A percentile compares a stretch with the other conserved stretches of the same genome.
phyloP scores from a whole-genome alignment of 2,113 vertebrate genomes.

The Ceratotherium simum region DNA sequence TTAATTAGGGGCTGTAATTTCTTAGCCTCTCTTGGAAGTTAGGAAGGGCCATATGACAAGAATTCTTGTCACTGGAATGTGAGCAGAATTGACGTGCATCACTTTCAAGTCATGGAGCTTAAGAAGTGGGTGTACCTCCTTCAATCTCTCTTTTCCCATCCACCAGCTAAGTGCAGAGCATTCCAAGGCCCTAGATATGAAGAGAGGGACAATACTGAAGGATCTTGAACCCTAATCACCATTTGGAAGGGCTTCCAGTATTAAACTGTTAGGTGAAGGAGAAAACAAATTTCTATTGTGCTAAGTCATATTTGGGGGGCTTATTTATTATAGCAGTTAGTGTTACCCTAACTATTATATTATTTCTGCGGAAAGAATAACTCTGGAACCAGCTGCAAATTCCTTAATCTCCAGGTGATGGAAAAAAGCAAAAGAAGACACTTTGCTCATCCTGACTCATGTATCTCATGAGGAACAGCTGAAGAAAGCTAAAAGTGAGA shows the following conservation, averaged over 20 bases:
- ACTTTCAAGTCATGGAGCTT: not conserved
- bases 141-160: not conserved
- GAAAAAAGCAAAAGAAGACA: not conserved
- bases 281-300: not conserved
- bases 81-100: not conserved
- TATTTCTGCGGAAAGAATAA: not conserved
- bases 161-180: not conserved
- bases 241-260: not conserved
- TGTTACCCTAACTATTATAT: not conserved
- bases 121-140: rapidly evolving
- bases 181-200: not conserved
- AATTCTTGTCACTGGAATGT: not conserved
- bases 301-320: not conserved
- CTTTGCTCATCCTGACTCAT: not conserved
- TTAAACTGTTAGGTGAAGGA: not conserved
- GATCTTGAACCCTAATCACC: not conserved
- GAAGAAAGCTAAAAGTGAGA: not conserved
- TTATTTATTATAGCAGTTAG: conserved; percentile 27
- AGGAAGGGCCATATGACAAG: not conserved
- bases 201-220: not conserved
- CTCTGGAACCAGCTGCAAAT: not conserved
- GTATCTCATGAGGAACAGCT: not conserved
- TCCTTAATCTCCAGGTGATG: not conserved
- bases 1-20: not conserved
- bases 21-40: not conserved